Base-by-base conservation (phyloP, 2,797 vertebrate species). In the Denticeps clupeoides region DNA sequence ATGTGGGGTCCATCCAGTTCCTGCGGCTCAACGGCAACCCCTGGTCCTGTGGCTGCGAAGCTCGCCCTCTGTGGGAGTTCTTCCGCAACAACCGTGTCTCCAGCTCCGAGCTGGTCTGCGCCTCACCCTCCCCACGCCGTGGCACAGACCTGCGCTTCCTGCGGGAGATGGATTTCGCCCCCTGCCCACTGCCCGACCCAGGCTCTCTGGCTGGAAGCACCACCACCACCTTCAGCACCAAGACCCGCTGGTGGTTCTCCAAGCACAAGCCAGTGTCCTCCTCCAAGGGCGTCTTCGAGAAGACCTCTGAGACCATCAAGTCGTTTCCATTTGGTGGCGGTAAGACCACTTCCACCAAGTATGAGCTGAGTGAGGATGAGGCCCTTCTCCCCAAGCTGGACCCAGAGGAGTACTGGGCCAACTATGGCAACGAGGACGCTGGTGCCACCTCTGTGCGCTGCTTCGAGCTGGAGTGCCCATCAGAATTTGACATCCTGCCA, bases 11-110 rank as follows among this genome's bases (percentile, higher is more conserved):
- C 32, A 87, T 98, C 0, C 84, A 95, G 79, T 97, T 96, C 79
- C 86, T 98, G 57, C 84, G 93, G 53, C 91, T 98, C 67, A 97
- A 95, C 27, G 88, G 84, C 60, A 96, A 96, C 71, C 93, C 93
- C 28, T 97, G 93, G 93, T 82, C 91, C 40, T 98, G 93, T 12
- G 93, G 92, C 74, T 98, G 93, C 27, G 90, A 92, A 26, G 82
- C 91, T 3, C 88, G 81, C 4, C 82, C 84, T 19, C 81, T 98
- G 64, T 96, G 93, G 91, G 89, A 89, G 55, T 98, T 92, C 89
- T 97, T 97, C 82, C 87, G 84, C 1, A 81, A 80, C 60, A 84
- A 87, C 7, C 86, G 86, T 0, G 82, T 94, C 46, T 97, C 93
- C 65, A 93, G 89, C 64, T 94, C 93, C 0, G 86, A 90, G 4